These are phyloP conservation scores for Gambusia yucatana DNA, from an alignment of 2,797 vertebrate species.

Conservation along the genomic window DNA sequence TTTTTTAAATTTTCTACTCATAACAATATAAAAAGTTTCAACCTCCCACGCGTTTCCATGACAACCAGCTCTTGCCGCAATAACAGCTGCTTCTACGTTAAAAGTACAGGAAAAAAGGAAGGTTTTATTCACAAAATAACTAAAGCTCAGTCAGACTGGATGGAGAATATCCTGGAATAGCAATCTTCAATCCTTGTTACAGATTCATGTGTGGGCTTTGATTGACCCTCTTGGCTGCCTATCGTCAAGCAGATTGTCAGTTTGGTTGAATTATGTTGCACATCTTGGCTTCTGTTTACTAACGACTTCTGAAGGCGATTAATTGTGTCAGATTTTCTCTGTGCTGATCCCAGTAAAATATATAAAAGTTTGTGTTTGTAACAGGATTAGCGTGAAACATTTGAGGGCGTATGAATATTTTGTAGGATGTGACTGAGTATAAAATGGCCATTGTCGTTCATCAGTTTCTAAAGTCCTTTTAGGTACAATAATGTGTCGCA, in stretches of 20 bases:
- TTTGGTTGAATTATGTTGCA: not conserved
- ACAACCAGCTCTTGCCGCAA: not conserved
- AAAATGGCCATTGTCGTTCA: not conserved
- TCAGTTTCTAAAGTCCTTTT: not conserved
- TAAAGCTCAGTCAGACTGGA: not conserved
- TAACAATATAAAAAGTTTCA: not conserved
- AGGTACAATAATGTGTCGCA: not conserved
- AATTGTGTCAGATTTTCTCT: not conserved
- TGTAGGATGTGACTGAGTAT: not conserved
- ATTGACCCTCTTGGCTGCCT: not conserved
- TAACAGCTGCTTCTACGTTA: not conserved
- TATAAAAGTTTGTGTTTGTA: not conserved
- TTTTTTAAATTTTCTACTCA: not conserved
- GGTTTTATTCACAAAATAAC: not conserved
- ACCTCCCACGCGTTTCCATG: not conserved
- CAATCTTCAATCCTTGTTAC: not conserved
- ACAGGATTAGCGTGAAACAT: not conserved
- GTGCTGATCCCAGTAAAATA: not conserved
- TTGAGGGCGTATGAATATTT: not conserved
- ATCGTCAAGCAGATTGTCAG: not conserved
- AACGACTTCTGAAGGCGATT: not conserved
- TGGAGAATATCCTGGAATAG: not conserved
- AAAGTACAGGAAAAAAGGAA: no score
- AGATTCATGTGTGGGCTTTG: not conserved
- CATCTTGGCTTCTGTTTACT: not conserved